These are phyloP conservation scores for Macrobrachium nipponense DNA, from an alignment of 1,140 invertebrate species.

Conservation along the genomic window DNA sequence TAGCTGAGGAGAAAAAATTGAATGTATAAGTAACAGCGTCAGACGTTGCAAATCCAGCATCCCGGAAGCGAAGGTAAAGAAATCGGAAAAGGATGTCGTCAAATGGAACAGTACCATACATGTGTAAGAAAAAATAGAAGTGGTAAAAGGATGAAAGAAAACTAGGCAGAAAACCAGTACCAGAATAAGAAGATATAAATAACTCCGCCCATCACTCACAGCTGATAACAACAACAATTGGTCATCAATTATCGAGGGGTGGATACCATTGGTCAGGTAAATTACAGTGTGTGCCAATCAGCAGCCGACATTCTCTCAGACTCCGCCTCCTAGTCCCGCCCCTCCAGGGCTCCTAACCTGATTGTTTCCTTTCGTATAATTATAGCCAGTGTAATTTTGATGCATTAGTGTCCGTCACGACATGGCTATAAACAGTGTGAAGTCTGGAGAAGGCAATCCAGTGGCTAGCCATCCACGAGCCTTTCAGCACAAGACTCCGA, in stretches of 20 bases:
- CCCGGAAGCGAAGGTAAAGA: no score
- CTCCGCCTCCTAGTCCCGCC: neutral
- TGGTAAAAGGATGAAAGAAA: neutral
- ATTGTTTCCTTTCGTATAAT: slow-evolving; percentile 37
- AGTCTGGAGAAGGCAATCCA: no score
- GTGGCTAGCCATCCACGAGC: no score
- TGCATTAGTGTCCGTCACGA: slow-evolving; percentile 19
- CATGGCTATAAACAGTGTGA: neutral
- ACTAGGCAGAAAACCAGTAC: neutral
- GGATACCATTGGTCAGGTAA: slow-evolving; percentile 38
- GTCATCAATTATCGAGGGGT: slow-evolving; percentile 37
- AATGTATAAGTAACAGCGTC: no score
- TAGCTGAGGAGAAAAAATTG: no score
- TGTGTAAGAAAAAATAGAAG: no score
- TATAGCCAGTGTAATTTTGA: slow-evolving; percentile 21
- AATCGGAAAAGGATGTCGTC: no score
- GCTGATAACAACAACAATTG: slow-evolving; percentile 5
- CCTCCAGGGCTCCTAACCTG: neutral
- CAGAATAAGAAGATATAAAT: neutral
- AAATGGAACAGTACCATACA: no score
- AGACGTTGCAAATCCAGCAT: no score
- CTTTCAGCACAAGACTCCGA: no score
- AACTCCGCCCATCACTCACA: slow-evolving; percentile 6
- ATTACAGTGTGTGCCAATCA: slow-evolving; percentile 33
- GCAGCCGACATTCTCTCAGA: neutral